Evolutionary conservation across 1,140 invertebrate genomes (phyloP), one percentile per base, ranked within the genome.

Genomic region (Diorhabda sublineata): DNA sequence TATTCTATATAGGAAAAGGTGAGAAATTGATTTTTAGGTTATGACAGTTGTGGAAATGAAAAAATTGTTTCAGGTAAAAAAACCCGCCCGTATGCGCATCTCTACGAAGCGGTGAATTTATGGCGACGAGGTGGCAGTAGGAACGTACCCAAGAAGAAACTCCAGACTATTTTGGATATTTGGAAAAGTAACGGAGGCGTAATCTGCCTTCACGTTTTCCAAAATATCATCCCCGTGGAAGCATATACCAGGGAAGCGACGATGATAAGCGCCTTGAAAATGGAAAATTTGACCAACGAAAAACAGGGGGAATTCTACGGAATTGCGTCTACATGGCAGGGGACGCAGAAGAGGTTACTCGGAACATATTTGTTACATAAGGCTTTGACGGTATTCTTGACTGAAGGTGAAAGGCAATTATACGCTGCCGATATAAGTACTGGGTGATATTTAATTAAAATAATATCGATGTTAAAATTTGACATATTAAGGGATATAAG

Each of bases 171-270:
- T 67, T 75, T 95, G 6, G 88, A 94, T 69, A 93, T 99, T 60
- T 99, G 97, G 97, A 85, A 87, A 3, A 83, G 85, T 71, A 88
- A 88, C 42, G 80, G 86, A 9, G 97, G 97, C 7, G 94, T 98
- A 0, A 87, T 98, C 3, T 96, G 94, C 68, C 82, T 98, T 1
- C 93, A 97, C 73, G 85, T 96, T 58, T 98, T 96, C 80, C 93
- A 96, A 75, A 96, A 96, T 82, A 89, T 92, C 2, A 93, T 95
- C 68, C 89, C 93, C 0, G 93, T 90, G 1, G 97, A 98, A 82
- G 96, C 97, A 3, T 95, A 92, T 74, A 96, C 94, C 0, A 84
- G 96, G 69, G 97, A 99, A 82, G 95, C 95, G 2, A 87, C 91
- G 41, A 98, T 99, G 86, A 96, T 98, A 26, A 92, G 95, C 74